Percentiles rank a stretch among this genome's conserved stretches.
These are phyloP conservation scores for Tetropium fuscum DNA, from an alignment of 2,888 invertebrate genomes.

Conservation along the genomic window DNA sequence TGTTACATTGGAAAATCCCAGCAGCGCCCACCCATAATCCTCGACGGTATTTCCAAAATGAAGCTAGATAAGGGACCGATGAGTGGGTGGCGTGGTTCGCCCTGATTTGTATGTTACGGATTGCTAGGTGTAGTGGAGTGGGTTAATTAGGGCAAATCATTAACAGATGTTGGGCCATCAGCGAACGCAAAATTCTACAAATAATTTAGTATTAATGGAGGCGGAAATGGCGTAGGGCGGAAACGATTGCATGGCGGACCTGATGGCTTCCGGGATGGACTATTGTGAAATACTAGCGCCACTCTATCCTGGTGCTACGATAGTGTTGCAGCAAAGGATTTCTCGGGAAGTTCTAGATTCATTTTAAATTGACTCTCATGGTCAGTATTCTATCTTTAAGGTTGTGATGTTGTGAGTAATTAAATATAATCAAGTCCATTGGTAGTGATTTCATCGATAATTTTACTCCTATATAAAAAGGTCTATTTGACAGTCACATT, in stretches of 20 bases:
- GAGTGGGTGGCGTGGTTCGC: conserved; percentile 11
- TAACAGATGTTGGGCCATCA: conserved; percentile 65
- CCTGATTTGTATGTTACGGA: conserved; percentile 1
- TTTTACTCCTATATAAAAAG: too few relatives aligned
- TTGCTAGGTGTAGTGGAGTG: conserved; percentile 48
- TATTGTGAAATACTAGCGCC: conserved; percentile 30
- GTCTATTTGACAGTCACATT: too few relatives aligned
- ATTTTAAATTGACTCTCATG: too few relatives aligned
- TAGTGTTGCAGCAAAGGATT: too few relatives aligned
- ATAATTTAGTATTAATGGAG: conserved; percentile 65
- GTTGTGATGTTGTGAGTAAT: too few relatives aligned
- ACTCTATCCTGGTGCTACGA: conserved; percentile 8
- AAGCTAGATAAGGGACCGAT: not conserved
- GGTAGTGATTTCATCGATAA: too few relatives aligned
- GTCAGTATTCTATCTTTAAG: too few relatives aligned
- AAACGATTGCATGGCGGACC: conserved; percentile 62
- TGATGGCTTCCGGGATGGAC: conserved; percentile 59
- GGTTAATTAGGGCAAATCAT: conserved; percentile 68
- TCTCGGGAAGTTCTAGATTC: too few relatives aligned
- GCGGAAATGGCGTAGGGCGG: conserved; percentile 64
- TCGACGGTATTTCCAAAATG: not conserved
- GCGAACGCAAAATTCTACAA: conserved; percentile 64
- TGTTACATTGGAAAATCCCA: too few relatives aligned
- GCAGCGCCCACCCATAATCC: too few relatives aligned
- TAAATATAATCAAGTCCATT: too few relatives aligned